Base-by-base conservation (phyloP, 2,797 vertebrate species). In the Podargus strigoides region DNA sequence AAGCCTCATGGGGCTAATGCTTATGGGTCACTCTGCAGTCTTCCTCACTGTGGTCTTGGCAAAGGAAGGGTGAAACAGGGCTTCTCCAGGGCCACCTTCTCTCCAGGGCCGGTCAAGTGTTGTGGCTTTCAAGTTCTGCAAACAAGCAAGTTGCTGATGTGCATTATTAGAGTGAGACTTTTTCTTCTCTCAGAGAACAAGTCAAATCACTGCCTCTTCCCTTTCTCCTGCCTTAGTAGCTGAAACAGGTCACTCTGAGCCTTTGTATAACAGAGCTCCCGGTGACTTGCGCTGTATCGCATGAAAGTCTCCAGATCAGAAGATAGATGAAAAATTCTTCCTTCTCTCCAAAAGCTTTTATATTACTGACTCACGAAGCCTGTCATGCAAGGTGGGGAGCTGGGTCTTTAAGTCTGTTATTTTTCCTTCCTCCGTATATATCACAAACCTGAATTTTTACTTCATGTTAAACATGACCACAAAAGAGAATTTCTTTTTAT, bases 301-400 rank as follows among this genome's bases (percentile, higher is more conserved):
- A 3, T 47, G 28, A 37, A 69, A 53, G 50, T 47, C 44, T 83
- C 37, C 26, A 30, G n/a, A 82, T 39, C 27, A 82, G 76, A 76
- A 73, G 28, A 47, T 18, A 80, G 37, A 47, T 16, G 41, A 70
- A 67, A 60, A 85, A 55, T n/a, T 47, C 39, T 92, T 93, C 72
- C 19, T 74, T 77, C 19, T 89, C 22, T 78, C 60, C 49, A 68
- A 82, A 94, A 83, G n/a, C 36, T 76, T 52, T 84, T 90, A 46
- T 81, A 92, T 73, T 95, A 50, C 64, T 90, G 89, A 90, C 68
- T 97, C 80, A 77, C 15, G 79, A 53, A 92, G 26, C 12, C 41
- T 53, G 3, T 55, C 27, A 12, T 44, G 16, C 0, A 7, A 90
- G 32, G 9, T 56, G 59, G 60, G 21, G 26, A 39, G 26, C 16